These are phyloP conservation scores for Urosaurus nigricauda DNA, from an alignment of 2,797 vertebrate species.

Conservation along the genomic window DNA sequence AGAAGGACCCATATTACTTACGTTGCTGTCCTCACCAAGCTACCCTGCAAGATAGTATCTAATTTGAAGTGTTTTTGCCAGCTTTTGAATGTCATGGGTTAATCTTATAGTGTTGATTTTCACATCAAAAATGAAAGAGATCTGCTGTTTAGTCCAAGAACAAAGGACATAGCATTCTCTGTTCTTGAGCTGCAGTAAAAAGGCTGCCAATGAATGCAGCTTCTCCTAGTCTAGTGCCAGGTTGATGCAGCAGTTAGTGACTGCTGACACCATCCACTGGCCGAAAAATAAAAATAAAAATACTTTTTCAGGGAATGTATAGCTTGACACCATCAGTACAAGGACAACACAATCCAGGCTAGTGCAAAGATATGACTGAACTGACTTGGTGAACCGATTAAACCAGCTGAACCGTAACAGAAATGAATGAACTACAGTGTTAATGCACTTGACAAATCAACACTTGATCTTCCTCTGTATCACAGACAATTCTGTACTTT, in stretches of 20 bases:
- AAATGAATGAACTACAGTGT: constrained; percentile 25
- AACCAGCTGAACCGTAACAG: constrained; percentile 27
- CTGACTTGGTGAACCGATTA: constrained; percentile 39
- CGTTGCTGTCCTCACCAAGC: not conserved
- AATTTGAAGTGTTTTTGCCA: not conserved
- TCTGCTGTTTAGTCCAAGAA: constrained; percentile 1
- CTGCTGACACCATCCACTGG: not conserved
- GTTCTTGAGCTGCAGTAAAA: constrained; percentile 1
- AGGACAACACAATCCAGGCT: not conserved
- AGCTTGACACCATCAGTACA: constrained; percentile 30
- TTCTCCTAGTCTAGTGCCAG: not conserved
- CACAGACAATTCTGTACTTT: not conserved
- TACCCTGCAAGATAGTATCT: not conserved
- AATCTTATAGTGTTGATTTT: not conserved
- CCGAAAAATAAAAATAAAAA: not conserved
- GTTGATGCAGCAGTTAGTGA: constrained; percentile 11
- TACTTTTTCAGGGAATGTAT: not conserved
- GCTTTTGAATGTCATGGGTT: not conserved
- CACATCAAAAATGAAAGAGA: not conserved
- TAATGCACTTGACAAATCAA: constrained; percentile 41
- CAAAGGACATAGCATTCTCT: not conserved
- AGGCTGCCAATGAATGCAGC: not conserved
- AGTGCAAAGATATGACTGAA: constrained; percentile 22
- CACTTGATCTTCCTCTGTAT: constrained; percentile 28
- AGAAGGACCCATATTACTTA: not conserved